Evolutionary conservation across 2,113 vertebrate genomes (phyloP), one percentile per base, ranked within the genome.

Genomic region (Podarcis cretensis): DNA sequence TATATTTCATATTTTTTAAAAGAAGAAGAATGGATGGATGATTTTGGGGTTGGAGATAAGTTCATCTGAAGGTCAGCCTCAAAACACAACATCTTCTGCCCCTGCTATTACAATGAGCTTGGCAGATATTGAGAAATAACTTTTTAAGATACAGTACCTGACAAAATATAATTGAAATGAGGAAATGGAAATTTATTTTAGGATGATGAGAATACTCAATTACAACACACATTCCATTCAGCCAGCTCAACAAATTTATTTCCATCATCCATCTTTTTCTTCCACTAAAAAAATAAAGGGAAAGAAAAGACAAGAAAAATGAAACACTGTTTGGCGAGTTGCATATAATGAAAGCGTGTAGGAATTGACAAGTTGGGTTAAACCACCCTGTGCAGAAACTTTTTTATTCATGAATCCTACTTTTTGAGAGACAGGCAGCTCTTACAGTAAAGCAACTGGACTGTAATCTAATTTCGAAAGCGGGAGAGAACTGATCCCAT

Each of bases 51-150:
- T 48, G 81, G 90, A 82, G 85, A 90, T 1, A 9, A 20, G 1
- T 5, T 92, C 21, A 12, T 78, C 76, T 91, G 37, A 90, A 92
- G 73, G 63, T 5, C 87, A 84, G 69, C 3, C 4, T 25, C 88
- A 88, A 89, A 89, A 89, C 2, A 85, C 0, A 40, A 12, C 81
- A 21, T 69, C 83, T 40, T 65, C 1, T 87, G 21, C 0, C 4
- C 73, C 20, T 84, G 48, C 48, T 73, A 83, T 0, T 13, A 1
- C 6, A 85, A 77, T 54, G 35, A 74, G 6, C 87, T 85, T 78
- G 82, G 82, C 76, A 85, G 90, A 89, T 3, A 16, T 0, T 6
- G 76, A 59, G 14, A 75, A 84, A 48, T 30, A 30, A 1, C 1
- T 69, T 86, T 73, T 0, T 65, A 92, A 89, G n/a, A 75, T 2